A percentile compares a stretch with the other conserved stretches of the same genome.
phyloP scores from a whole-genome alignment of 2,113 vertebrate species.

The chimpanzee (Pan troglodytes) region NHGRI_mPanTro3-v2.1_pri NC_072407.2:24633001-24633500 shows the following conservation, averaged over 20 bases:
- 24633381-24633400: not conserved
- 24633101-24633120: not conserved
- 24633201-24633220: not conserved
- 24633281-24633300: conserved; percentile 25
- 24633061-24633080: not conserved
- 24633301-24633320: conserved; percentile 13
- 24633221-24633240: conserved; percentile 15
- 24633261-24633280: not conserved
- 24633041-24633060: not conserved
- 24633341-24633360: not conserved
- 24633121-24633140: not conserved
- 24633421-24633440: not conserved
- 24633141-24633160: not conserved
- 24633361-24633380: not conserved
- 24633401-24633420: not conserved
- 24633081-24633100: not conserved
- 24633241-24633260: not conserved
- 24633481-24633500: not conserved
- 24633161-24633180: not conserved
- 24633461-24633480: not conserved
- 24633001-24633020: not conserved
- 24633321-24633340: conserved; percentile 50
- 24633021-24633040: not conserved
- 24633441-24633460: not conserved
- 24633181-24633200: not conserved